These are phyloP conservation scores for Australoheros scitulus DNA, from an alignment of 2,113 vertebrate genomes.

Conservation along the genomic window DNA sequence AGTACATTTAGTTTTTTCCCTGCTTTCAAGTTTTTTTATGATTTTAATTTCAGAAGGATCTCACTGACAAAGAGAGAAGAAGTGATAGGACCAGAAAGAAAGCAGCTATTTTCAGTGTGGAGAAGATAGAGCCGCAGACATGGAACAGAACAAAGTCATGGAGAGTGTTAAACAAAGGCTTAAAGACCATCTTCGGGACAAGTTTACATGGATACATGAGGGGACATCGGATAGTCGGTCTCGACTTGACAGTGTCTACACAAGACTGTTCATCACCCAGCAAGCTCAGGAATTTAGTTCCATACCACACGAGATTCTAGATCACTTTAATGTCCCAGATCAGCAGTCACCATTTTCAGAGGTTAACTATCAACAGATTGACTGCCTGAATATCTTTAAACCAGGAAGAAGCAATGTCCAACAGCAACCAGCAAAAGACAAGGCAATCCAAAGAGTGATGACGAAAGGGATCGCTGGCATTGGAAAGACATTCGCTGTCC, in stretches of 20 bases:
- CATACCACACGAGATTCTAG: accelerated
- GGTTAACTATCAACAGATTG: not conserved
- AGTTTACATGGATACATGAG: not conserved
- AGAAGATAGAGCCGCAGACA: not conserved
- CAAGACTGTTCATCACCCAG: conserved; percentile 8
- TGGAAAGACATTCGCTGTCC: conserved; percentile 10
- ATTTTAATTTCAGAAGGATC: not conserved
- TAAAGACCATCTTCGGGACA: not conserved
- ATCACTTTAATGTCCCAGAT: not conserved
- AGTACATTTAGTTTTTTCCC: not conserved
- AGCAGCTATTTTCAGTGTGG: not conserved
- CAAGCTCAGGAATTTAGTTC: not conserved
- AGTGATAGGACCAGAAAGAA: not conserved
- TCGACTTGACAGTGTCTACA: not conserved
- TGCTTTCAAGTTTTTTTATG: not conserved
- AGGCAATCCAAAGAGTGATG: not conserved
- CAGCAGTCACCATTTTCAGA: accelerated
- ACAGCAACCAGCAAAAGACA: accelerated
- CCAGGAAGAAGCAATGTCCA: accelerated
- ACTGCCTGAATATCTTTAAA: conserved; percentile 4
- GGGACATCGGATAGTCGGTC: not conserved
- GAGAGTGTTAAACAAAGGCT: not conserved
- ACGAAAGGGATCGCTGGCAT: conserved; percentile 26
- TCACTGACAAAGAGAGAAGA: not conserved
- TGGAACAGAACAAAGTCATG: not conserved